These are phyloP conservation scores for Ramphastos sulfuratus DNA, from an alignment of 2,113 vertebrate genomes.

Conservation along the genomic window DNA sequence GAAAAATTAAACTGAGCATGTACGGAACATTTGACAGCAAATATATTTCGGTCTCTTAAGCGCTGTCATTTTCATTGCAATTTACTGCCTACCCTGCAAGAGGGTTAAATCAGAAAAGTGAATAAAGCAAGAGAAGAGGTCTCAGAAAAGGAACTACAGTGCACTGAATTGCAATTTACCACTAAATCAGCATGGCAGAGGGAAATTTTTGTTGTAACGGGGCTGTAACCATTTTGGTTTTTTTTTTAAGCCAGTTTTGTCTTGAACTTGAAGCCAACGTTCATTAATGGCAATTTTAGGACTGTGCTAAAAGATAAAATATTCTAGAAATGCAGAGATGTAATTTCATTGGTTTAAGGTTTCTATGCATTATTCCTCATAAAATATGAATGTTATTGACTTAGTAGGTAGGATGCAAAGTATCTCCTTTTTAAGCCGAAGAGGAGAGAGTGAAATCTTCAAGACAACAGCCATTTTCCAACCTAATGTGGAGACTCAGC, in stretches of 20 bases:
- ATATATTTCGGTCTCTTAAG: constrained; percentile 47
- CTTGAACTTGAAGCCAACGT: constrained; percentile 48
- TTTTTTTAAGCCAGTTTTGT: constrained; percentile 39
- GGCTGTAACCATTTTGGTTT: not conserved
- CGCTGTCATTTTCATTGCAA: constrained; percentile 35
- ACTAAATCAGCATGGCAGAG: constrained; percentile 42
- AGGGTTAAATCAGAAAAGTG: constrained; percentile 54
- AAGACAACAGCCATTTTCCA: constrained; percentile 51
- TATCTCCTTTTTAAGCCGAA: constrained; percentile 60
- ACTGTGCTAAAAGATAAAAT: constrained; percentile 51
- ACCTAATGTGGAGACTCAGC: constrained; percentile 17
- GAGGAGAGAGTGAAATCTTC: constrained; percentile 45
- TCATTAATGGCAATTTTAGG: constrained; percentile 56
- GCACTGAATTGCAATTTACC: constrained; percentile 27
- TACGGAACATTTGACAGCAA: constrained; percentile 38
- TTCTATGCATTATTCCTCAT: constrained; percentile 76
- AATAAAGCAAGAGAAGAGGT: constrained; percentile 45
- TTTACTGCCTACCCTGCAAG: constrained; percentile 35
- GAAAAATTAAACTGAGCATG: constrained; percentile 66
- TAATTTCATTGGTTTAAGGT: constrained; percentile 76
- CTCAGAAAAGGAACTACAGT: constrained; percentile 18
- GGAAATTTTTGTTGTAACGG: constrained; percentile 26
- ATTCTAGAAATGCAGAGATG: constrained; percentile 47
- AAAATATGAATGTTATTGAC: constrained; percentile 78
- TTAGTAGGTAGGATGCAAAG: constrained; percentile 63